Evolutionary conservation across 2,888 invertebrate genomes (phyloP).

Genomic region (Calephelis perditalis): DNA sequence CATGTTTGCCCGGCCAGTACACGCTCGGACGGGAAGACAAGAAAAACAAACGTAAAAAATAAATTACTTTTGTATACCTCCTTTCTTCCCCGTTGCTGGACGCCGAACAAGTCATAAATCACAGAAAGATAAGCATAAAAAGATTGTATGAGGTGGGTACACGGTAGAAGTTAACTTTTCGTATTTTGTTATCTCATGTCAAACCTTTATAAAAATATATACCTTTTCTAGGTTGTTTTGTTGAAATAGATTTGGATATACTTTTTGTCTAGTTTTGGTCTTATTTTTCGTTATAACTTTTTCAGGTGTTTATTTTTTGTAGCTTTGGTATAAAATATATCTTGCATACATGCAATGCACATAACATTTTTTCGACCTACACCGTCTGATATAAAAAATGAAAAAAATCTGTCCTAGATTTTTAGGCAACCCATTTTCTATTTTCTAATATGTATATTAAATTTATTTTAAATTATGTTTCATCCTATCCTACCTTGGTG

Average conservation of each 20-base stretch:
- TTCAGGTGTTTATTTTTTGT: no score
- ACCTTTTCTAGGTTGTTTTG: constrained; percentile 55
- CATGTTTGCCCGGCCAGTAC: constrained; percentile 72
- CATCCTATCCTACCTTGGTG: no score
- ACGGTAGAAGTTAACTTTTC: constrained; percentile 75
- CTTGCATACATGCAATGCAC: no score
- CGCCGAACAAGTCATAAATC: constrained; percentile 75
- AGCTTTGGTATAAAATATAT: no score
- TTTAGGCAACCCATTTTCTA: no score
- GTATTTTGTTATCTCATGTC: constrained; percentile 72
- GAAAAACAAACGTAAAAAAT: constrained; percentile 77
- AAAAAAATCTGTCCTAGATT: no score
- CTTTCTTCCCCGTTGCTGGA: constrained; percentile 76
- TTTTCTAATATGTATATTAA: no score
- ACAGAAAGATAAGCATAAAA: constrained; percentile 78
- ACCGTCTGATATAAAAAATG: no score
- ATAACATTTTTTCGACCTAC: no score
- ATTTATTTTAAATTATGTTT: no score
- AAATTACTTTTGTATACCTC: constrained; percentile 77
- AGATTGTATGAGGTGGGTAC: constrained; percentile 75
- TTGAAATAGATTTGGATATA: constrained; percentile 46
- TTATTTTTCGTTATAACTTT: no score
- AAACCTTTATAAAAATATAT: constrained; percentile 55
- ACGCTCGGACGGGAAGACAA: constrained; percentile 71
- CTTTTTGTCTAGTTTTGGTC: no score